phyloP scores from a whole-genome alignment of 2,888 invertebrate species.

The Iselma pallidipennis region DNA sequence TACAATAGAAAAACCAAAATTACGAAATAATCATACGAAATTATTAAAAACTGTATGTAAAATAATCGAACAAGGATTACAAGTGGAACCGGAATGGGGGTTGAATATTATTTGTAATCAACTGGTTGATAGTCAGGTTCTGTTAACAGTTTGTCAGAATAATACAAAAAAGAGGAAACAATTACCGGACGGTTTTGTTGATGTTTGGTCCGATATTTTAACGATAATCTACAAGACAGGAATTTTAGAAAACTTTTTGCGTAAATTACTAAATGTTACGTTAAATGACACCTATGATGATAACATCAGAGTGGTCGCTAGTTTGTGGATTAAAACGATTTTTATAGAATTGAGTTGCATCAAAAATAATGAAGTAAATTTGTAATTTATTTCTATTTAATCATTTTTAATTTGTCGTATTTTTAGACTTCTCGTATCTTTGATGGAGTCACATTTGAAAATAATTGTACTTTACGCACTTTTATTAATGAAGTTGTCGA shows the following conservation, averaged over 20 bases:
- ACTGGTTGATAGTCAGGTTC: slow-evolving; percentile 25
- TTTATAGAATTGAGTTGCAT: slow-evolving; percentile 34
- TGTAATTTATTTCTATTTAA: neutral
- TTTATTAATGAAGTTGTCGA: slow-evolving; percentile 7
- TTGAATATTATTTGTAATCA: slow-evolving; percentile 16
- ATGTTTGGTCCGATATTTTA: slow-evolving; percentile 57
- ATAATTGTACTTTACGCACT: neutral
- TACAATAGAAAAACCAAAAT: neutral
- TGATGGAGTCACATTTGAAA: slow-evolving; percentile 9
- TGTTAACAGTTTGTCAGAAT: slow-evolving; percentile 17
- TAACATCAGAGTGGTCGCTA: slow-evolving; percentile 34
- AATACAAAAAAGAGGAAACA: slow-evolving; percentile 15
- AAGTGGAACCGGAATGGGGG: slow-evolving; percentile 11
- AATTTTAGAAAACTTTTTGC: slow-evolving; percentile 56
- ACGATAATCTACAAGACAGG: slow-evolving; percentile 58
- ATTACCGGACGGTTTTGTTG: slow-evolving; percentile 44
- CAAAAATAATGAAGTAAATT: slow-evolving; percentile 17
- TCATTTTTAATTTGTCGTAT: neutral
- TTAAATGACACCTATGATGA: slow-evolving; percentile 23
- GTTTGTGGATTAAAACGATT: slow-evolving; percentile 45
- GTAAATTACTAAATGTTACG: slow-evolving; percentile 35
- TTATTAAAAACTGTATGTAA: neutral
- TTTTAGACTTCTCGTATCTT: slow-evolving; percentile 11
- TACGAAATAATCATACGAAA: neutral
- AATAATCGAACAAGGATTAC: neutral